These are phyloP conservation scores for Sycobia sp. DNA, from an alignment of 1,140 invertebrate genomes.

Conservation along the genomic window DNA sequence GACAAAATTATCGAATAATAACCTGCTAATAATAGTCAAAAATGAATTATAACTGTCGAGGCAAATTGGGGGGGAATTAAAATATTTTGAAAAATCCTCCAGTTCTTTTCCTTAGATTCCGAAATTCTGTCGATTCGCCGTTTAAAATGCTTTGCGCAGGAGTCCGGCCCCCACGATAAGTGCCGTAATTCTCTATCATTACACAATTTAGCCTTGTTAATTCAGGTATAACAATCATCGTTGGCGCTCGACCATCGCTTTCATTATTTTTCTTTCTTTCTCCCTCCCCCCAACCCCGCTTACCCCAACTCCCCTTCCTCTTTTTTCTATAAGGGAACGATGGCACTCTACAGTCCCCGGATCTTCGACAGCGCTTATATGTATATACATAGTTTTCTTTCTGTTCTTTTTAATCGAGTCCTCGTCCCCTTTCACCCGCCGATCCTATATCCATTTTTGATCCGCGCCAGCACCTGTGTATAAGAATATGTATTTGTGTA, in stretches of 20 bases:
- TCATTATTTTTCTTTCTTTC: too few species aligned
- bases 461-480: background rate
- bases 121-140: background rate
- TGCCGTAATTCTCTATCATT: slow-evolving; percentile 32
- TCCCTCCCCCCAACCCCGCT: too few species aligned
- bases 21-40: too few species aligned
- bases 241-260: background rate
- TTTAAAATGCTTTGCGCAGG: slow-evolving; percentile 25
- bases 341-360: slow-evolving; percentile 2
- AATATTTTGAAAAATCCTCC: too few species aligned
- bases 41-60: slow-evolving; percentile 18
- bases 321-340: slow-evolving; percentile 2
- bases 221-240: slow-evolving; percentile 35
- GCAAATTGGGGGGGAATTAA: background rate
- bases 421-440: background rate
- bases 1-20: too few species aligned
- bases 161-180: slow-evolving; percentile 11
- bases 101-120: slow-evolving; percentile 17
- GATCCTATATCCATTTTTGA: slow-evolving; percentile 19
- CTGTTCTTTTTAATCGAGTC: slow-evolving; percentile 12
- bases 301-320: too few species aligned
- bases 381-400: slow-evolving; percentile 4
- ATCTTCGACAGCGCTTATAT: too few species aligned
- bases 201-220: slow-evolving; percentile 34
- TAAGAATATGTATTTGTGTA: background rate